Evolutionary conservation across 2,888 invertebrate species (phyloP), one percentile per base, ranked within the genome.

Genomic region (Sthenelais limicola): DNA sequence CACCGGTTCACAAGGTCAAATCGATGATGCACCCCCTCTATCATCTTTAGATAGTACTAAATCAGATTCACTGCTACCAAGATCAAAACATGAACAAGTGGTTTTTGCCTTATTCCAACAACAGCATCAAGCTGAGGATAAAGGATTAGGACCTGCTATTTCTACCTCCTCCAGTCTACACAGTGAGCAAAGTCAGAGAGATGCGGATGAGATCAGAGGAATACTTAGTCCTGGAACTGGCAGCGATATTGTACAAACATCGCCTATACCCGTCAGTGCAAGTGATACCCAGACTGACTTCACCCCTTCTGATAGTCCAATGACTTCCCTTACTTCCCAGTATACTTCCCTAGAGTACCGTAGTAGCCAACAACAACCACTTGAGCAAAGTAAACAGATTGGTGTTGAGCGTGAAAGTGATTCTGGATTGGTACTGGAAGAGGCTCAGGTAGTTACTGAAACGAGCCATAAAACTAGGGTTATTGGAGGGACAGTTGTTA

Each of bases 251-350:
- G 56, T 38, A 9, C 30, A 35, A 26, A 62, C 38, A 7, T 35
- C 62, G 28, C 62, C 62, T 4, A 62, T 62, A 7, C 43, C 38
- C n/a, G 26, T 62, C 26, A 26, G 26, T 26, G 26, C 38, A 2
- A 62, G 35, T 35, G 62, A 62, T 18, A 62, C 62, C 2, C 62
- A 62, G 24, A 62, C 62, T 38, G 62, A 62, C 38, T 62, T 35
- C 38, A 62, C 62, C 18, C 62, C 62, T 12, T 5, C 32, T 7
- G 30, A 56, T 32, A 56, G 62, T 21, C 62, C 62, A 21, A 62
- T 62, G 35, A 24, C 24, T 3, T 15, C 24, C 43, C 43, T 18
- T 43, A 43, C 12, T 9, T 43, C 12, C 43, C 43, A 9, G 18
- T 24, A 24, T 26, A 24, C 15, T 52, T 52, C 15, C 30, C 24